A percentile compares a stretch with the other conserved stretches of the same genome.
Conservation (phyloP, 2,797 vertebrate genomes). For the Orestias chungarensis region DNA sequence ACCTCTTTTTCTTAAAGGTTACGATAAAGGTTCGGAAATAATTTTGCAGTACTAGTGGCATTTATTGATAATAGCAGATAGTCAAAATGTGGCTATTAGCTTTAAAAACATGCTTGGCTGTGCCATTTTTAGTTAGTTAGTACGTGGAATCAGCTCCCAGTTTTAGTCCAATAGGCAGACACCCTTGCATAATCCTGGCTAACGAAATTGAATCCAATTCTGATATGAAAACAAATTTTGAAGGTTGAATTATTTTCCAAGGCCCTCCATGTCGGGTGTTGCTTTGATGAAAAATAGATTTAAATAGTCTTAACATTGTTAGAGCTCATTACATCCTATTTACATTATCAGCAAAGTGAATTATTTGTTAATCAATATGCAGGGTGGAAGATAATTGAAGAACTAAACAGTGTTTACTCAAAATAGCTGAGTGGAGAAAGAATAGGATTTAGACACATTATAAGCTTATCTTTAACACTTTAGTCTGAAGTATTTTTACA, state of each 20-base stretch:
- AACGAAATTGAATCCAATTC: not conserved
- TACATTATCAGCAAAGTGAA: conserved; percentile 1
- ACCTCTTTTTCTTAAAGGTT: no score
- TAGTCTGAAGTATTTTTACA: not conserved
- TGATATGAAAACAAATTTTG: not conserved
- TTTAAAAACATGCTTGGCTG: no score
- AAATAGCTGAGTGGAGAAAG: not conserved
- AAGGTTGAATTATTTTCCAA: not conserved
- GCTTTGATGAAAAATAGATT: not conserved
- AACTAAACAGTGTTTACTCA: not conserved
- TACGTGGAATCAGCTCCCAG: no score
- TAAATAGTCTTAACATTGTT: not conserved
- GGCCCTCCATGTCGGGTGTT: not conserved
- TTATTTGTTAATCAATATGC: not conserved
- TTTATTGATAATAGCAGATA: no score
- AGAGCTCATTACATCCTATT: conserved; percentile 1
- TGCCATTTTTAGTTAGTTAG: no score
- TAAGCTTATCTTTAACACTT: conserved; percentile 19
- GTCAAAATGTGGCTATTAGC: no score
- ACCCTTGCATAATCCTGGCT: not conserved
- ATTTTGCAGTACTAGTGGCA: no score
- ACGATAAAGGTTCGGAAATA: no score
- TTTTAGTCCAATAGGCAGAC: no score
- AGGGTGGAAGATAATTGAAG: not conserved
- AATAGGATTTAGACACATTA: conserved; percentile 35